A percentile compares a stretch with the other conserved stretches of the same genome.
These are phyloP conservation scores for Phalacrocorax brasilianus DNA, from an alignment of 2,113 vertebrate species.

Conservation along the genomic window DNA sequence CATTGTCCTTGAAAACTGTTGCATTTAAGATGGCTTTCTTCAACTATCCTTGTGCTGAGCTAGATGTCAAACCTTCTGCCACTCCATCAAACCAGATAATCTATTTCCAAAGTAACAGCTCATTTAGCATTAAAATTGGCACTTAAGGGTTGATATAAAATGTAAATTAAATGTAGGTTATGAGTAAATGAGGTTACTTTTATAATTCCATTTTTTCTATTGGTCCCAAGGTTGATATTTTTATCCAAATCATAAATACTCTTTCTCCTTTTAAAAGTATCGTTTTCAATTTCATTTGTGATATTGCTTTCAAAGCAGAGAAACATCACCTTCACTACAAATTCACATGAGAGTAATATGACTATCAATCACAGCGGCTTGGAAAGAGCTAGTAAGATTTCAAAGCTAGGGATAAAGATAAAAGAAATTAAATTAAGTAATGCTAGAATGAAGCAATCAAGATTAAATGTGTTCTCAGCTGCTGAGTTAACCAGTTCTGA, in stretches of 20 bases:
- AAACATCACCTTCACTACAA: slow-evolving; percentile 57
- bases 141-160: slow-evolving; percentile 59
- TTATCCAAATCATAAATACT: slow-evolving; percentile 25
- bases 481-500: slow-evolving; percentile 42
- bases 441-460: slow-evolving; percentile 58
- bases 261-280: slow-evolving; percentile 4
- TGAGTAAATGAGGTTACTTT: slow-evolving; percentile 13
- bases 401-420: slow-evolving; percentile 59
- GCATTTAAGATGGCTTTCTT: background rate
- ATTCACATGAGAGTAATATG: slow-evolving; percentile 63
- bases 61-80: slow-evolving; percentile 13
- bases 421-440: slow-evolving; percentile 71
- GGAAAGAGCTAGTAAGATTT: slow-evolving; percentile 57
- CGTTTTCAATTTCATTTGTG: slow-evolving; percentile 54
- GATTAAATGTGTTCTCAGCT: slow-evolving; percentile 61
- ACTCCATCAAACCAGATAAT: slow-evolving; percentile 40
- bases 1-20: slow-evolving; percentile 16
- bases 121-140: slow-evolving; percentile 59
- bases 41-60: background rate
- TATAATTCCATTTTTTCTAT: background rate
- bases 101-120: slow-evolving; percentile 54
- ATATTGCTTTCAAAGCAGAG: slow-evolving; percentile 58
- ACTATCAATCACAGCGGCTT: slow-evolving; percentile 55
- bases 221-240: slow-evolving; percentile 22
- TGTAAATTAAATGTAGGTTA: slow-evolving; percentile 53